phyloP scores from a whole-genome alignment of 2,888 invertebrate species.

The Dorcus parallelipipedus region DNA sequence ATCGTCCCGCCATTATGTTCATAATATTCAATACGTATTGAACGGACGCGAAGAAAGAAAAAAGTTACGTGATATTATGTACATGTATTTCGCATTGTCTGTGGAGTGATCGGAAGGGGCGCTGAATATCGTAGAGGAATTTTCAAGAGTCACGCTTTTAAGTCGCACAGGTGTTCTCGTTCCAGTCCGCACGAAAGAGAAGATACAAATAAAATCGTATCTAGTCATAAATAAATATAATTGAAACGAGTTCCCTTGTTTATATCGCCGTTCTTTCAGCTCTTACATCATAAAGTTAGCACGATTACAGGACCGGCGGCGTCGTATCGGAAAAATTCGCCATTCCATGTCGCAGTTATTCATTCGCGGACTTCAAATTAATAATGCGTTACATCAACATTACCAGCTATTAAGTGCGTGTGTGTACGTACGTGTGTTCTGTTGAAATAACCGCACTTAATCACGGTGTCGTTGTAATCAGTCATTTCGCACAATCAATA shows the following conservation, averaged over 20 bases:
- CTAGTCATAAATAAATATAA: slow-evolving; percentile 28
- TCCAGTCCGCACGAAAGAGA: slow-evolving; percentile 21
- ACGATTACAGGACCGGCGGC: neutral
- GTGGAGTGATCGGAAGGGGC: slow-evolving; percentile 16
- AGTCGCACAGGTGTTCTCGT: slow-evolving; percentile 28
- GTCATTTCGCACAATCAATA: neutral
- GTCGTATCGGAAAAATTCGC: no score
- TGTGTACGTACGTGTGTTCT: no score
- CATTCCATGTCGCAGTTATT: no score
- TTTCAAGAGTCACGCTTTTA: slow-evolving; percentile 31
- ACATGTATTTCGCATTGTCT: slow-evolving; percentile 13
- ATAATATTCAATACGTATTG: no score
- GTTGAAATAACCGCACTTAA: no score
- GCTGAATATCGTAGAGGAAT: slow-evolving; percentile 22
- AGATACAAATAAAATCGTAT: slow-evolving; percentile 27
- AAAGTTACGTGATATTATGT: slow-evolving; percentile 3
- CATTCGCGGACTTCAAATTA: no score
- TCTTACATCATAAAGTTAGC: slow-evolving; percentile 17
- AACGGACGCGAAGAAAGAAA: no score
- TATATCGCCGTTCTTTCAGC: slow-evolving; percentile 18
- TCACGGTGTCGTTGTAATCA: neutral
- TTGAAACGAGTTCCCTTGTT: slow-evolving; percentile 27
- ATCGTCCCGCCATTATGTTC: no score
- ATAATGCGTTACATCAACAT: no score
- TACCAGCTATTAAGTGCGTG: no score